These are phyloP conservation scores for Chymomyza amoena DNA, from an alignment of 2,888 invertebrate species.

Conservation along the genomic window DNA sequence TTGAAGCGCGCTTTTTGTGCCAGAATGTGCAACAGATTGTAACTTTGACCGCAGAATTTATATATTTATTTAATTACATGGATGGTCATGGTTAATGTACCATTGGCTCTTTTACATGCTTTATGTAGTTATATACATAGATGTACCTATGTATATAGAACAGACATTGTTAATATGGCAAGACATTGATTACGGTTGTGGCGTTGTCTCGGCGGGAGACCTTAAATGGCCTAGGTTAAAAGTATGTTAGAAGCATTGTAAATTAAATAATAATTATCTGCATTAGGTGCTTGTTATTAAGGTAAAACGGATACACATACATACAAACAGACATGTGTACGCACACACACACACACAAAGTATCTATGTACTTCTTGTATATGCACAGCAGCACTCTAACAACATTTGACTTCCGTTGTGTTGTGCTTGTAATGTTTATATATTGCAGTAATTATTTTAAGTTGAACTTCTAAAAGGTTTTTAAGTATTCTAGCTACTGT, in stretches of 20 bases:
- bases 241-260: constrained; percentile 7
- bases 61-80: not conserved
- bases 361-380: not conserved
- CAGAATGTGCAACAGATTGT: not conserved
- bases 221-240: not conserved
- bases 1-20: not conserved
- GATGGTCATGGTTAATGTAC: not conserved
- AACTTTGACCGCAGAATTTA: not conserved
- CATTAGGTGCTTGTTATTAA: constrained; percentile 17
- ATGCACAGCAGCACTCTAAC: not conserved
- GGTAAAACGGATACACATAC: constrained; percentile 32
- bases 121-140: not conserved
- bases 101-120: not conserved
- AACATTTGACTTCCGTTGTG: not conserved
- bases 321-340: constrained; percentile 28
- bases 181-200: constrained; percentile 2
- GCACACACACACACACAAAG: constrained; percentile 16
- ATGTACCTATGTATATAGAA: not conserved
- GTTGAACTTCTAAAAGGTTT: not conserved
- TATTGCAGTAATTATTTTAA: not conserved
- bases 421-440: not conserved
- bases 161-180: constrained; percentile 10
- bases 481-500: not conserved
- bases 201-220: constrained; percentile 1
- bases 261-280: constrained; percentile 38